A percentile compares a stretch with the other conserved stretches of the same genome.
phyloP scores from a whole-genome alignment of 2,113 vertebrate genomes.

The Craseonycteris thonglongyai region DNA sequence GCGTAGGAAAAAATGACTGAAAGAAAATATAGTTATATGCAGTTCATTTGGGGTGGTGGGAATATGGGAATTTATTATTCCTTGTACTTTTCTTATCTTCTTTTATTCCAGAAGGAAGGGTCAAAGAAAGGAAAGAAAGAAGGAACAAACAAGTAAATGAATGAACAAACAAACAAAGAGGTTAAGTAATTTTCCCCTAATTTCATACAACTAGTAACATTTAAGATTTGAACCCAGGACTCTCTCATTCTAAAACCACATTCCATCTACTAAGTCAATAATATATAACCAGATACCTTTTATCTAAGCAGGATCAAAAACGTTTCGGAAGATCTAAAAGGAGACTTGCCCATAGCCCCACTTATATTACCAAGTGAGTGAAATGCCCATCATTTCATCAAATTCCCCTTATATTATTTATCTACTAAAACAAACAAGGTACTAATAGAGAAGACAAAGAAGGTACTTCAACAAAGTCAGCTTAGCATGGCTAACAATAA shows the following conservation, averaged over 20 bases:
- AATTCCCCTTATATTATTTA: background rate
- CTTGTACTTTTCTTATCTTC: background rate
- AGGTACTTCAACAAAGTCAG: background rate
- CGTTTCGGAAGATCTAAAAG: background rate
- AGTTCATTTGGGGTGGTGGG: background rate
- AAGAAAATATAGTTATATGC: background rate
- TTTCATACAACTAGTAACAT: background rate
- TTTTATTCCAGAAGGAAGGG: background rate
- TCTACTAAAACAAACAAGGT: background rate
- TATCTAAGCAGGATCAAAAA: background rate
- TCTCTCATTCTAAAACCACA: background rate
- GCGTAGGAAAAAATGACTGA: background rate
- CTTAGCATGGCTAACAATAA: background rate
- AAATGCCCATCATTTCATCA: background rate
- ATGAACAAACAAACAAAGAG: background rate
- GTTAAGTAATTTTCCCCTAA: background rate
- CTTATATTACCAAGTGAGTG: background rate
- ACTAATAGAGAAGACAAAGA: background rate
- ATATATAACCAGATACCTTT: background rate
- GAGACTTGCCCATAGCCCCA: background rate
- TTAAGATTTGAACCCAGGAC: background rate
- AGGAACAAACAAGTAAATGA: background rate
- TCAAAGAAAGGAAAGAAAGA: background rate
- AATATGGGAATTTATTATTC: background rate
- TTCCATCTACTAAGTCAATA: background rate